These are phyloP conservation scores for Eriocheir sinensis DNA, from an alignment of 1,140 invertebrate species.

Conservation along the genomic window DNA sequence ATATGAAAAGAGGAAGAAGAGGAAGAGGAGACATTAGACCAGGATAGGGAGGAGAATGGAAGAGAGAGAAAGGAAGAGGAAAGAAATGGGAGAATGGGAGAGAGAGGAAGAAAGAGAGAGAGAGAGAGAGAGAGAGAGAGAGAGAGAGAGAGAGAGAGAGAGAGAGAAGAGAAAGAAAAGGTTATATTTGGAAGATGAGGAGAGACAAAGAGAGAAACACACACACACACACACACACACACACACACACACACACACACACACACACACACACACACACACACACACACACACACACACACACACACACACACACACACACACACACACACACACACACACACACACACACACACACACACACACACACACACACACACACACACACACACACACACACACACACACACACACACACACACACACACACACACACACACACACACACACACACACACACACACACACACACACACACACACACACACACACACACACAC, in stretches of 20 bases:
- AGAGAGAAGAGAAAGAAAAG: not conserved
- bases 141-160: constrained; percentile 30
- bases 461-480: constrained; percentile 43
- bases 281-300: constrained; percentile 41
- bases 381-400: constrained; percentile 16
- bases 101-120: constrained; percentile 42
- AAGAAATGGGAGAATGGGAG: not conserved
- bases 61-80: not conserved
- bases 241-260: not conserved
- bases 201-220: constrained; percentile 27
- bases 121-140: not conserved
- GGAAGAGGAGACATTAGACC: no score
- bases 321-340: not conserved
- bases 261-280: not conserved
- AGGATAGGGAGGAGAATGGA: not conserved
- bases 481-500: not conserved
- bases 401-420: constrained; percentile 27
- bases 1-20: not conserved
- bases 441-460: not conserved
- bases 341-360: not conserved
- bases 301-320: not conserved
- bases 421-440: constrained; percentile 39
- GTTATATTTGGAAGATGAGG: not conserved
- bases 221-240: not conserved
- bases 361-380: not conserved